These are phyloP conservation scores for Holacanthella duospinosa DNA, from an alignment of 2,888 invertebrate species.

Conservation along the genomic window DNA sequence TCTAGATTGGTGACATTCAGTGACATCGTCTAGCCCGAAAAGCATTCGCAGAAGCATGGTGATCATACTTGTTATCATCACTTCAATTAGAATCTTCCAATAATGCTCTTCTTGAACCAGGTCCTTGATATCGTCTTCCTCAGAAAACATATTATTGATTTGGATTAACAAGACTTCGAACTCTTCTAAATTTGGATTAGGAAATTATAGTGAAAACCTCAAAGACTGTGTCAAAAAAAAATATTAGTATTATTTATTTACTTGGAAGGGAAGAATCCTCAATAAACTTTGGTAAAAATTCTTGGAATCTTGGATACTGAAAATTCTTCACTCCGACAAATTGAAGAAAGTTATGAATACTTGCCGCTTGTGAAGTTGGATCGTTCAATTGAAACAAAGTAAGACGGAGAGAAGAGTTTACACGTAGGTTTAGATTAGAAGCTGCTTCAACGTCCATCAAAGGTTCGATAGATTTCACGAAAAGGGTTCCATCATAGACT, in stretches of 20 bases:
- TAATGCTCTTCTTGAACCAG: background rate
- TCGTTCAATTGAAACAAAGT: background rate
- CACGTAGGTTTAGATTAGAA: background rate
- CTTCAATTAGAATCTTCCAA: conserved; percentile 19
- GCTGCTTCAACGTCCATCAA: background rate
- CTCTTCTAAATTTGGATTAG: too few relatives aligned
- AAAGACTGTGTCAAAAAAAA: background rate
- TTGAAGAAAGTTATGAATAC: conserved; percentile 12
- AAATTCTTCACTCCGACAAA: conserved; percentile 25
- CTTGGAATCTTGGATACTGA: conserved; percentile 20
- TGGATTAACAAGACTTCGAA: conserved; percentile 23
- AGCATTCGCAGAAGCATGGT: conserved; percentile 25
- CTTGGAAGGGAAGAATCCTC: conserved; percentile 28
- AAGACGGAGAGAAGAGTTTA: background rate
- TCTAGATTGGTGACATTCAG: conserved; percentile 29
- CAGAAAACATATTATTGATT: conserved; percentile 18
- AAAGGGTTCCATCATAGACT: conserved; percentile 20
- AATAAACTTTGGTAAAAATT: conserved; percentile 30
- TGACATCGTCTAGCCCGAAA: conserved; percentile 33
- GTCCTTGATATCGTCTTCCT: conserved; percentile 14
- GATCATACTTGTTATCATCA: conserved; percentile 16
- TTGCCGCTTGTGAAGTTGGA: background rate
- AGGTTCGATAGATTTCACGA: conserved; percentile 6
- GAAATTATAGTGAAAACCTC: background rate
- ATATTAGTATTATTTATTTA: conserved; percentile 14